Evolutionary conservation across 2,113 vertebrate genomes (phyloP), one percentile per base, ranked within the genome.

Genomic region (Thomomys bottae): DNA sequence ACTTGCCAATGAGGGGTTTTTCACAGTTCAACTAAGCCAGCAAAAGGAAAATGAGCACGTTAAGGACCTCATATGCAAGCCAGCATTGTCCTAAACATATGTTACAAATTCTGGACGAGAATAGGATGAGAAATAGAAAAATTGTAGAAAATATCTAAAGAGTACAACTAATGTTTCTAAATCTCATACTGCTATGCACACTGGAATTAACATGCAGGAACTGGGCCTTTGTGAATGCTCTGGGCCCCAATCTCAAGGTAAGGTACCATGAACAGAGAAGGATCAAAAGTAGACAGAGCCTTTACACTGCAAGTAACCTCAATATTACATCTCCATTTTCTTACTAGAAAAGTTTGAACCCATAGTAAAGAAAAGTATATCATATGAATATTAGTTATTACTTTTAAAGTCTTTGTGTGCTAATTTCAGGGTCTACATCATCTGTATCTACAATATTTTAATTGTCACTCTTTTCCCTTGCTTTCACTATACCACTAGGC

Each of bases 141-240:
- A 4, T 21, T 11, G 10, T 2, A 61, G 21, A 38, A 45, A 61
- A 78, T 14, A 57, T 79, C 34, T 64, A 14, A 63, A 70, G 38
- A 81, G 54, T 32, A 63, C 4, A 45, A 54, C 73, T 81, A 68
- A 14, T 64, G 7, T 30, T 38, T 10, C 32, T 83, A 2, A 20
- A 5, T 40, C n/a, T 40, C 64, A 32, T 8, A 14, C 8, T n/a
- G 2, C 18, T 40, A 12, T 14, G 36, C 30, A 54, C 17, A 75
- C 9, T 34, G 36, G 24, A 1, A 3, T 66, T 6, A 75, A 28
- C 36, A 5, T 12, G 2, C 3, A 0, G 64, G 40, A 64, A 5
- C 24, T 32, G 12, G 36, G 11, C 0, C 38, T 5, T 64, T 38
- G 4, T 11, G 26, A 84, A 21, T 4, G 1, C 8, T 15, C 38